Conservation (phyloP, 1,140 invertebrate species). For the Melanaphis sacchari region DNA sequence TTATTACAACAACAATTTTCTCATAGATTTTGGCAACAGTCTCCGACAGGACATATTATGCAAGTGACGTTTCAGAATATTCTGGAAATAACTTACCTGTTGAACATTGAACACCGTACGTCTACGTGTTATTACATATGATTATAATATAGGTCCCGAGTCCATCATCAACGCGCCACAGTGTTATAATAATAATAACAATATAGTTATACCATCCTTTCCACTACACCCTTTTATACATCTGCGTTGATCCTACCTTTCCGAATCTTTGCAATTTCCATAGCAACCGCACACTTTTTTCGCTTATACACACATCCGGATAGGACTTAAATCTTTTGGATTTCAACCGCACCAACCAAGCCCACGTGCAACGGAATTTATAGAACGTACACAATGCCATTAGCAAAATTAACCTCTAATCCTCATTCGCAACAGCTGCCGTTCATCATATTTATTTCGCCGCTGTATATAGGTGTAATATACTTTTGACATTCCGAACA, state of each 20-base stretch:
- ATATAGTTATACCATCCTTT: not conserved
- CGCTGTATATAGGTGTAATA: not conserved
- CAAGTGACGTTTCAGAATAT: not conserved
- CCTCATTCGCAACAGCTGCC: not conserved
- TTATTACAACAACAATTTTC: constrained; percentile 7
- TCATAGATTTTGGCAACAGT: constrained; percentile 15
- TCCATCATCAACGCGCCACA: constrained; percentile 11
- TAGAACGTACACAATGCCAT: not conserved
- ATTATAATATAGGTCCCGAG: not conserved
- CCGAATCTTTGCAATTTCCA: constrained; percentile 13
- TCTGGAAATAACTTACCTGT: constrained; percentile 51
- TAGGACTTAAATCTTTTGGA: not conserved
- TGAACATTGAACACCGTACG: not conserved
- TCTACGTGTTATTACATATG: not conserved
- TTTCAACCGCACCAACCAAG: not conserved
- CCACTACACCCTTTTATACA: not conserved
- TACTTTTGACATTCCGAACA: not conserved
- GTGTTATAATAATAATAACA: not conserved
- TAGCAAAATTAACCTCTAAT: constrained; percentile 32
- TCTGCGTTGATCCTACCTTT: constrained; percentile 9
- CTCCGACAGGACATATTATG: not conserved
- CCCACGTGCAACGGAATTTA: not conserved
- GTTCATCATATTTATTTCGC: not conserved
- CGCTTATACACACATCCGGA: not conserved
- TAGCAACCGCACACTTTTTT: not conserved